These are phyloP conservation scores for Sebastiscus tertius DNA, from an alignment of 2,797 vertebrate species.

Conservation along the genomic window DNA sequence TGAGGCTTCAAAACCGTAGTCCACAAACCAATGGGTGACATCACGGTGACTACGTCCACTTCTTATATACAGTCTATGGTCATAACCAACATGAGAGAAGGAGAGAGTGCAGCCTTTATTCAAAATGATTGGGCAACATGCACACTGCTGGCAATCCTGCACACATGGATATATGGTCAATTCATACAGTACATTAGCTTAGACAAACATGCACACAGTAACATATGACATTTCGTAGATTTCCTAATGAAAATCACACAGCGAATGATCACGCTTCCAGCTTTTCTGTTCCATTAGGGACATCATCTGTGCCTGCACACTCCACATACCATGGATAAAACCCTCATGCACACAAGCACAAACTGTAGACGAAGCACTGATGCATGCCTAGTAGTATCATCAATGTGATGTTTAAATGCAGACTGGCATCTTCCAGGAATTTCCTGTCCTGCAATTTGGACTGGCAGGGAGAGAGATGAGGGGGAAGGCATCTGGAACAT, in stretches of 20 bases:
- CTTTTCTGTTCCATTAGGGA: background rate
- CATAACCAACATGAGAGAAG: background rate
- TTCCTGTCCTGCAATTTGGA: conserved; percentile 19
- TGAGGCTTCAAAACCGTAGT: too few relatives aligned
- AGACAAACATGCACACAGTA: conserved; percentile 8
- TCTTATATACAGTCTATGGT: too few relatives aligned
- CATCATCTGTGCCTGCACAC: background rate
- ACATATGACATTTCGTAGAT: background rate
- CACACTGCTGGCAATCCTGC: background rate
- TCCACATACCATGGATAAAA: background rate
- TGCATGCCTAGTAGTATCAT: conserved; percentile 3
- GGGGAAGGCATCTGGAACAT: conserved; percentile 21
- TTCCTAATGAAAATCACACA: conserved; percentile 3
- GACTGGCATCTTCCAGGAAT: conserved; percentile 25
- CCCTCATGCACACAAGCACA: background rate
- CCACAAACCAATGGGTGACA: too few relatives aligned
- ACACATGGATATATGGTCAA: background rate
- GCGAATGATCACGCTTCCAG: background rate
- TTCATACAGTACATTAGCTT: conserved; percentile 21
- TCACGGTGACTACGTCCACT: too few relatives aligned
- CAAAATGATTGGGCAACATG: background rate
- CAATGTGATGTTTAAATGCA: conserved; percentile 14
- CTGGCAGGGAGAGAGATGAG: conserved; percentile 11
- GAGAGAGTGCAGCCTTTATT: background rate
- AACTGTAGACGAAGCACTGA: background rate